Evolutionary conservation across 1,140 invertebrate species (phyloP).

Genomic region (Zaprionus lachaisei): DNA sequence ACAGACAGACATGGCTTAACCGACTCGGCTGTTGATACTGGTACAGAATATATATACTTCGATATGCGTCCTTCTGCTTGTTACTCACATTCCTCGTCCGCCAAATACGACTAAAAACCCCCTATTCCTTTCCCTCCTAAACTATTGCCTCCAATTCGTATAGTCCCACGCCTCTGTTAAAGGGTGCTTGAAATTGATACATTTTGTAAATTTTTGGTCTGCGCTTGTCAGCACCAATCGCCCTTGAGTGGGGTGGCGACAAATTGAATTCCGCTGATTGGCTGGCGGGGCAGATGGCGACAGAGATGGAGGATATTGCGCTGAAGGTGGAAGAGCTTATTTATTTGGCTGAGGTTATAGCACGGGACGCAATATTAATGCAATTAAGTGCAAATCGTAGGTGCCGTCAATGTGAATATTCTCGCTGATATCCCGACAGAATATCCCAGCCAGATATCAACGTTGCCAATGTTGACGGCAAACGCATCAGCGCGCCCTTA

Average conservation of each 20-base stretch:
- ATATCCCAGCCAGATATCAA: not conserved
- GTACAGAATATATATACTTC: too few species aligned
- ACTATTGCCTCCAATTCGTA: not conserved
- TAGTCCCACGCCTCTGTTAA: not conserved
- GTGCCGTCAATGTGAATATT: constrained; percentile 23
- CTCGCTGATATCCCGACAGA: not conserved
- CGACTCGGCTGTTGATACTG: too few species aligned
- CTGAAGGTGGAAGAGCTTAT: not conserved
- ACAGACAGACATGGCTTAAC: too few species aligned
- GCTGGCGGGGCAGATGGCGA: constrained; percentile 7
- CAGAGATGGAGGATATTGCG: not conserved
- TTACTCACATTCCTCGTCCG: too few species aligned
- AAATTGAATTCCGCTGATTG: constrained; percentile 78
- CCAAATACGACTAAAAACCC: too few species aligned
- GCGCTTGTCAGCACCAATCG: constrained; percentile 34
- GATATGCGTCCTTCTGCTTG: too few species aligned
- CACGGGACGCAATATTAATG: constrained; percentile 66
- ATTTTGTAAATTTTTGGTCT: constrained; percentile 58
- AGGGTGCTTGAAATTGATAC: constrained; percentile 60
- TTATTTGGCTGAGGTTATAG: constrained; percentile 38
- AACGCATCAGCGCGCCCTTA: constrained; percentile 70
- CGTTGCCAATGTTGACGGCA: constrained; percentile 47
- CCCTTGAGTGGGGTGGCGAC: constrained; percentile 41
- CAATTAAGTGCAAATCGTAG: constrained; percentile 75
- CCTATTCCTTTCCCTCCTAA: not conserved